Evolutionary conservation across 2,797 vertebrate species (phyloP).

Genomic region (Peromyscus melanophrys): DNA sequence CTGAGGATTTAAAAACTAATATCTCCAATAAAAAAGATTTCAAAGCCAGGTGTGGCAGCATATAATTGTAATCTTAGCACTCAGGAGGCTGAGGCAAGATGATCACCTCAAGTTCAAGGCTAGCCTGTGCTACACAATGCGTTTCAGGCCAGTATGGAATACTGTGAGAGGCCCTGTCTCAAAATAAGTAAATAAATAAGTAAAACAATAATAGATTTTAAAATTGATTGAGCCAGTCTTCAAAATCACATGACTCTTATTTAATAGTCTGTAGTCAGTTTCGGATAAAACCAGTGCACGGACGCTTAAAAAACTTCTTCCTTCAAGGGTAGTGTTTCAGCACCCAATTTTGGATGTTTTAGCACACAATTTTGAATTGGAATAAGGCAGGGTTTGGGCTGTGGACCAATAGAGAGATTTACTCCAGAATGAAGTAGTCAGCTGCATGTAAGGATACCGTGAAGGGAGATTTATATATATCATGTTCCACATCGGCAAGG

Average conservation of each 20-base stretch:
- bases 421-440: constrained; percentile 53
- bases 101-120: neutral
- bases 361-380: constrained; percentile 47
- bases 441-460: constrained; percentile 90
- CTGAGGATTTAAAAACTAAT: neutral
- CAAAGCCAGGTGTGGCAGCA: neutral
- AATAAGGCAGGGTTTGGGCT: constrained; percentile 52
- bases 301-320: constrained; percentile 29
- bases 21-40: constrained; percentile 37
- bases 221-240: constrained; percentile 41
- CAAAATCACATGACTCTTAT: constrained; percentile 23
- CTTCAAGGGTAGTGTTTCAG: neutral
- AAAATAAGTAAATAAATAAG: neutral
- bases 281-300: constrained; percentile 34
- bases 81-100: neutral
- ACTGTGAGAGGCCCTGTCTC: neutral
- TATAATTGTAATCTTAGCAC: neutral
- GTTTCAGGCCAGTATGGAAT: neutral
- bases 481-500: constrained; percentile 90
- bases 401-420: constrained; percentile 52
- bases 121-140: neutral
- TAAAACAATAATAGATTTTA: constrained; percentile 43
- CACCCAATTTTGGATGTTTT: neutral
- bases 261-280: constrained; percentile 46
- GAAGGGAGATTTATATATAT: constrained; percentile 93